Evolutionary conservation across 2,888 invertebrate genomes (phyloP).

Genomic region (Craniophora ligustri): DNA sequence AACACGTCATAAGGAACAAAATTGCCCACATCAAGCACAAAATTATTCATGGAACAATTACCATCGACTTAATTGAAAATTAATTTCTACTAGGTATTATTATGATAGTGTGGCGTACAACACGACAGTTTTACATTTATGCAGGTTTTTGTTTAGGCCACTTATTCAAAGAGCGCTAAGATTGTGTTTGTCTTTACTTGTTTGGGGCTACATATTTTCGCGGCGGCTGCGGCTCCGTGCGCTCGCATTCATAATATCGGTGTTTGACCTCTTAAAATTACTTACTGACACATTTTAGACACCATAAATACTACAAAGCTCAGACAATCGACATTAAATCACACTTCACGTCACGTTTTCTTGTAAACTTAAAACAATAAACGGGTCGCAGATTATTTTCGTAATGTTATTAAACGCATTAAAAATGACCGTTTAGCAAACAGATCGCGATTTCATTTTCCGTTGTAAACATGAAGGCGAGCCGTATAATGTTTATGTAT

Average conservation of each 20-base stretch:
- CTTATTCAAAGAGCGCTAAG: slow-evolving; percentile 72
- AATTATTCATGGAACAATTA: slow-evolving; percentile 68
- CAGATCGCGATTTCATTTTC: slow-evolving; percentile 79
- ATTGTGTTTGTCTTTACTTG: slow-evolving; percentile 76
- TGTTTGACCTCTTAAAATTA: slow-evolving; percentile 79
- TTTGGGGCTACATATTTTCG: slow-evolving; percentile 83
- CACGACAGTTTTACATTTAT: slow-evolving; percentile 63
- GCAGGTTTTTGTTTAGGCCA: slow-evolving; percentile 71
- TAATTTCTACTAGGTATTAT: slow-evolving; percentile 59
- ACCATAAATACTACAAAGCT: slow-evolving; percentile 45
- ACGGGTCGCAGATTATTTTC: slow-evolving; percentile 62
- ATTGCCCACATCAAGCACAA: slow-evolving; percentile 46
- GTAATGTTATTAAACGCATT: slow-evolving; percentile 77
- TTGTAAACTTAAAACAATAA: slow-evolving; percentile 50
- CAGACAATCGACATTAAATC: slow-evolving; percentile 45
- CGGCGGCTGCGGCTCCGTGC: slow-evolving; percentile 79
- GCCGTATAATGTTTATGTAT: slow-evolving; percentile 84
- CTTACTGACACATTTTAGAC: slow-evolving; percentile 73
- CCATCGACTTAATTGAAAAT: slow-evolving; percentile 65
- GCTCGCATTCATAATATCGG: slow-evolving; percentile 83
- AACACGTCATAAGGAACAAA: slow-evolving; percentile 48
- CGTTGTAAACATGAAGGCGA: slow-evolving; percentile 84
- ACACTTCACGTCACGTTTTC: slow-evolving; percentile 32
- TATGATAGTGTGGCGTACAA: slow-evolving; percentile 47
- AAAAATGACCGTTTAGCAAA: slow-evolving; percentile 74